These are phyloP conservation scores for Euproctis similis DNA, from an alignment of 2,888 invertebrate species.

Conservation along the genomic window DNA sequence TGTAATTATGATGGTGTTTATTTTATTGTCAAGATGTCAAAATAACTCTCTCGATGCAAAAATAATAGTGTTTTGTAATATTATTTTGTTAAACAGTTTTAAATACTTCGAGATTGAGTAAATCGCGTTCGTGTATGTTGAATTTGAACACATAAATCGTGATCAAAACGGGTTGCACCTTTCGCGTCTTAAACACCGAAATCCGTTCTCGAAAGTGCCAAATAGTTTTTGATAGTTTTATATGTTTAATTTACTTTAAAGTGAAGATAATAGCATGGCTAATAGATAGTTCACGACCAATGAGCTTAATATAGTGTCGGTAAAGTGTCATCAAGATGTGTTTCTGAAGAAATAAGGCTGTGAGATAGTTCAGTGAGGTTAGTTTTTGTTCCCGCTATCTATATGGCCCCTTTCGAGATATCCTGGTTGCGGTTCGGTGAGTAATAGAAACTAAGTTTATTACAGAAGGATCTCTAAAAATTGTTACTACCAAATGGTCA, in stretches of 20 bases:
- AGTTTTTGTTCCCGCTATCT: conserved; percentile 70
- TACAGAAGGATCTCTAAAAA: conserved; percentile 49
- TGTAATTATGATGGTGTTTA: too few relatives aligned
- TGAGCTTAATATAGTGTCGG: too few relatives aligned
- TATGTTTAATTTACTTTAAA: conserved; percentile 30
- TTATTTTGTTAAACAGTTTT: conserved; percentile 28
- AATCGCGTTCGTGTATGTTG: conserved; percentile 30
- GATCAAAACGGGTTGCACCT: conserved; percentile 18
- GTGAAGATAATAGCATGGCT: too few relatives aligned
- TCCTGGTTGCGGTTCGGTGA: conserved; percentile 63
- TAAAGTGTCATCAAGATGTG: conserved; percentile 12
- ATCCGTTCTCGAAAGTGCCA: conserved; percentile 47
- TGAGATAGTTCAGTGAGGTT: conserved; percentile 55
- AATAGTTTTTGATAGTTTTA: conserved; percentile 59
- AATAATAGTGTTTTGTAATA: conserved; percentile 52
- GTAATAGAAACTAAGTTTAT: conserved; percentile 63
- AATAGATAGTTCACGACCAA: too few relatives aligned
- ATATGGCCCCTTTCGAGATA: conserved; percentile 33
- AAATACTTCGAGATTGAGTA: conserved; percentile 54
- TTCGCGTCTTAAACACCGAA: conserved; percentile 27
- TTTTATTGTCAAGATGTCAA: too few relatives aligned
- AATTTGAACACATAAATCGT: conserved; percentile 14
- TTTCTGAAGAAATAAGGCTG: conserved; percentile 28
- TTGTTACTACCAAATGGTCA: background rate
- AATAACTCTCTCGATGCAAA: conserved; percentile 70